Evolutionary conservation across 1,140 invertebrate genomes (phyloP).

Genomic region (Brachionus asplanchnoidis): DNA sequence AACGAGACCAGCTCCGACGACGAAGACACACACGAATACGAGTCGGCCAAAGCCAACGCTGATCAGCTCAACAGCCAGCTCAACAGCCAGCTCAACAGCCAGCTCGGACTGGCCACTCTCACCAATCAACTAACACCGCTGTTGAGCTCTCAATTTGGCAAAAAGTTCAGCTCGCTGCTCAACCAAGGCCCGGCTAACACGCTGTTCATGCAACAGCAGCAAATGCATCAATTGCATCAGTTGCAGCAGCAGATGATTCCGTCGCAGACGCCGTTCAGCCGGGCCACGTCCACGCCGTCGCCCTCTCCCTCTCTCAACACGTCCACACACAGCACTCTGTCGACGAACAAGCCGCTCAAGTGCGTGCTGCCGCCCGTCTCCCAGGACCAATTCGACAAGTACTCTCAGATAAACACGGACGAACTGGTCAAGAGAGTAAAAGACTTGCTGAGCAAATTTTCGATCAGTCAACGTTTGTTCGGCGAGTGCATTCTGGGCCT

Average conservation of each 20-base stretch:
- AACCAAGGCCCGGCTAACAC: not conserved
- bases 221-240: not conserved
- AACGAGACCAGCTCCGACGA: not conserved
- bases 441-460: conserved; percentile 93
- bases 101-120: not conserved
- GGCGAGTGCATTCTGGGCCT: conserved; percentile 93
- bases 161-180: conserved; percentile 6
- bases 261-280: not conserved
- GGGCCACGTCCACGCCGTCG: not conserved
- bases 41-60: not conserved
- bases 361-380: conserved; percentile 71
- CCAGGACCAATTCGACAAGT: conserved; percentile 93
- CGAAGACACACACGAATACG: not conserved
- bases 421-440: conserved; percentile 87
- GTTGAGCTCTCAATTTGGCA: not conserved
- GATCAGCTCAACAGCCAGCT: not conserved
- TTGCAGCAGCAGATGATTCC: not conserved
- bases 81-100: not conserved
- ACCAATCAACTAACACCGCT: not conserved
- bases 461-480: conserved; percentile 94
- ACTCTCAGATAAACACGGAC: conserved; percentile 95
- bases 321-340: not conserved
- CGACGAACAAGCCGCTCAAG: not conserved
- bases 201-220: not conserved
- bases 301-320: not conserved